Conservation (phyloP, 2,888 invertebrate genomes). For the Andricus curvator region DNA sequence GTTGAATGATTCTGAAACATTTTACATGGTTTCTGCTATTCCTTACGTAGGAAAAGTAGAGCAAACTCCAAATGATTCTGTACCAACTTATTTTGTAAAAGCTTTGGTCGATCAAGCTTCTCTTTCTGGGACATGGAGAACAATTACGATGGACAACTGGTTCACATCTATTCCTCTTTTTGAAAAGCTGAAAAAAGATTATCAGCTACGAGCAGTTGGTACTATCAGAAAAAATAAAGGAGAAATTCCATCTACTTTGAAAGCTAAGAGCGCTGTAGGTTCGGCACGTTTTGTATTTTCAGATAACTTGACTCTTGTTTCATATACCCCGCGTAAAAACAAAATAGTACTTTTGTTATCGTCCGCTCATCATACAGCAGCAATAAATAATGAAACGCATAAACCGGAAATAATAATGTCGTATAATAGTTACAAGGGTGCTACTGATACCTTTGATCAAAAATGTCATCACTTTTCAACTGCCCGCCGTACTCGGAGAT, state of each 20-base stretch:
- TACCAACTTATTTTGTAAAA: slow-evolving; percentile 45
- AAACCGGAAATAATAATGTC: too few relatives aligned
- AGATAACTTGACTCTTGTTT: slow-evolving; percentile 12
- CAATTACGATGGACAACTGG: slow-evolving; percentile 33
- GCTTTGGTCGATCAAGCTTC: slow-evolving; percentile 29
- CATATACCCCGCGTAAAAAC: background rate
- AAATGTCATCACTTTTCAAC: too few relatives aligned
- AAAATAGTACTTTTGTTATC: slow-evolving; percentile 22
- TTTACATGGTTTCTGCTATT: too few relatives aligned
- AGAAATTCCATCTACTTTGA: slow-evolving; percentile 5
- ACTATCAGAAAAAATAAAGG: background rate
- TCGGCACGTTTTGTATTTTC: slow-evolving; percentile 14
- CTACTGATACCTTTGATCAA: too few relatives aligned
- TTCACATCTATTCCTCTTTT: slow-evolving; percentile 34
- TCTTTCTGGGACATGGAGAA: slow-evolving; percentile 40
- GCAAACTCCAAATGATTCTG: background rate
- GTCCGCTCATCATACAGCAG: slow-evolving; percentile 23
- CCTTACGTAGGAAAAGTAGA: too few relatives aligned
- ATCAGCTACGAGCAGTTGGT: slow-evolving; percentile 42
- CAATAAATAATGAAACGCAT: slow-evolving; percentile 21
- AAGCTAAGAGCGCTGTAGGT: too few relatives aligned
- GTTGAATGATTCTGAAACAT: too few relatives aligned
- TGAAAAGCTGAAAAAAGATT: slow-evolving; percentile 20
- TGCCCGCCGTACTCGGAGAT: too few relatives aligned
- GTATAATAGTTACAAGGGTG: too few relatives aligned